A percentile compares a stretch with the other conserved stretches of the same genome.
These are phyloP conservation scores for Distichodus sexfasciatus DNA, from an alignment of 2,797 vertebrate species.

Conservation along the genomic window DNA sequence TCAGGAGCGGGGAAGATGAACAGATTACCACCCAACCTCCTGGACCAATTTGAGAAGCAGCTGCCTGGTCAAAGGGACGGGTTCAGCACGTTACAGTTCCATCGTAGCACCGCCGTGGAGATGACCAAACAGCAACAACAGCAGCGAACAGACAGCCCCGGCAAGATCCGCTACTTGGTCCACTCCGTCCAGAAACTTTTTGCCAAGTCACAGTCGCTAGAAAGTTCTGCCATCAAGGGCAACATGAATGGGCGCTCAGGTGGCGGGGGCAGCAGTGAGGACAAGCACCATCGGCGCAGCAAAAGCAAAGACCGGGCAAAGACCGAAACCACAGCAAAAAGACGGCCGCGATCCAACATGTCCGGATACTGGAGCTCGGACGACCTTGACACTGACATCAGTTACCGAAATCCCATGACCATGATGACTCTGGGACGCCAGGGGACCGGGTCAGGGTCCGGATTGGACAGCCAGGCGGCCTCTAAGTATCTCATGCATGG, in stretches of 20 bases:
- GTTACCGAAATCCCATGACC: constrained; percentile 86
- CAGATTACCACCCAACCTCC: constrained; percentile 84
- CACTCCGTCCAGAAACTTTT: constrained; percentile 98
- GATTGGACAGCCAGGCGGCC: constrained; percentile 62
- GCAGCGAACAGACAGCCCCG: constrained; percentile 94
- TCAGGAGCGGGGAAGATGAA: constrained; percentile 82
- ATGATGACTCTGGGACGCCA: constrained; percentile 91
- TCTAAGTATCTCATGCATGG: constrained; percentile 90
- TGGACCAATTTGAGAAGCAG: constrained; percentile 96
- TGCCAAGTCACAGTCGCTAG: constrained; percentile 95
- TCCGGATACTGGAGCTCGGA: constrained; percentile 99
- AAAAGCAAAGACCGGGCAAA: constrained; percentile 98
- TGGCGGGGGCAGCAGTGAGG: constrained; percentile 74
- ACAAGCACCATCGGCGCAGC: constrained; percentile 88
- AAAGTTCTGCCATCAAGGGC: constrained; percentile 85
- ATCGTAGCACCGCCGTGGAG: constrained; percentile 77
- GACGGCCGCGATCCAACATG: constrained; percentile 92
- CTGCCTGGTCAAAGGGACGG: constrained; percentile 89
- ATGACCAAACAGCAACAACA: constrained; percentile 80
- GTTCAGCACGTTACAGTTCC: constrained; percentile 97
- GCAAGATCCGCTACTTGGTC: constrained; percentile 95
- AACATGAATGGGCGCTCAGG: constrained; percentile 83
- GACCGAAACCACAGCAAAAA: constrained; percentile 84
- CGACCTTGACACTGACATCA: constrained; percentile 90
- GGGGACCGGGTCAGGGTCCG: constrained; percentile 63